Evolutionary conservation across 64 coral and sea anemone species (phyloP), one percentile per base, ranked within the genome.

Genomic region (Montipora efflorescens): DNA sequence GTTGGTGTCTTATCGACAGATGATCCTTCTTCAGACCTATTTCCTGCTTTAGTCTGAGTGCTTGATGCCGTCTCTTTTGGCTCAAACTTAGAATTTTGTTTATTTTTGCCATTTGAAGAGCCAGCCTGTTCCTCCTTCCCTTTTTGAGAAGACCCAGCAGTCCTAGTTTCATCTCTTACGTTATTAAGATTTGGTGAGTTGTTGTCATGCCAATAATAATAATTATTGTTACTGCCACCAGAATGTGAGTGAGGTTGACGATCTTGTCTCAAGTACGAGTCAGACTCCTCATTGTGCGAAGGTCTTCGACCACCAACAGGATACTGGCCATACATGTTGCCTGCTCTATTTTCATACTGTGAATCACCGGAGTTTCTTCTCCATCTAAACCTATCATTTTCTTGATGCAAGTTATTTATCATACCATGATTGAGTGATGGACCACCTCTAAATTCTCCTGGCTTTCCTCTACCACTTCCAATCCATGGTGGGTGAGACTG

Each of bases 391-490:
- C 58, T 36, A 20, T 64, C 58, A 83, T 83, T 45, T 45, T 66
- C n/a, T 51, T 61, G 23, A n/a, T 67, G n/a, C 49, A 59, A 6
- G 19, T 64, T 64, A 64, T 86, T 46, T 6, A 57, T 57, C 66
- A 71, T 28, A 46, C 2, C 64, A 8, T 15, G 64, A 67, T 47
- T 47, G 18, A 11, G 18, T 18, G 59, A 11, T 71, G 82, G 62
- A 48, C 57, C 25, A 47, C 66, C 82, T 86, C 64, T 86, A 5
- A 86, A 86, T 49, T 71, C 82, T 49, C 66, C 25, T 18, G 12
- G 10, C 15, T 14, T 44, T 5, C 46, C 66, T 48, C 66, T 49
- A 5, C 19, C 36, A 10, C 44, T 14, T 66, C 43, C 66, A 86
- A 68, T 67, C 82, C 82, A 72, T 48, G 67, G 9, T 86, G 66